Conservation (phyloP, 2,797 vertebrate genomes). For the Poeciliopsis turneri region DNA sequence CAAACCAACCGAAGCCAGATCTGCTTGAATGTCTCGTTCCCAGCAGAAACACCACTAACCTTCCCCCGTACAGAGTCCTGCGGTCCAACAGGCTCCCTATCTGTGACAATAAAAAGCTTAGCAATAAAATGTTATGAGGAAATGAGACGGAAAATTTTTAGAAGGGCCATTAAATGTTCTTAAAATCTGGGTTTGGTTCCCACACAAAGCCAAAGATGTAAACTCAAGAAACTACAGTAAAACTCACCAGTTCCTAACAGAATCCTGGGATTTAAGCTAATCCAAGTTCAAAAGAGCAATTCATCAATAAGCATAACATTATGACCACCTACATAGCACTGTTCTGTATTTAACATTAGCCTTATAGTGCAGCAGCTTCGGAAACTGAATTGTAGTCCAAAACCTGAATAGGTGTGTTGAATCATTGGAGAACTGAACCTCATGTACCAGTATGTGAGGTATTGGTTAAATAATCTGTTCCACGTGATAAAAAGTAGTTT, state of each 20-base stretch:
- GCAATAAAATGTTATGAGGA: constrained; percentile 9
- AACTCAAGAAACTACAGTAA: not conserved
- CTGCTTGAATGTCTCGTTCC: not conserved
- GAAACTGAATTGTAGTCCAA: not conserved
- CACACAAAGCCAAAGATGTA: not conserved
- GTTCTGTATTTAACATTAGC: not conserved
- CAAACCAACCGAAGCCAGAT: not conserved
- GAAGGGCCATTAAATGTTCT: not conserved
- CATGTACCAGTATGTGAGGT: not conserved
- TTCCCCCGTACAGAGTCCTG: constrained; percentile 4
- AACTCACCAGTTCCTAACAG: not conserved
- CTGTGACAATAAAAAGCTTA: constrained; percentile 2
- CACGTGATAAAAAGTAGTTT: not conserved
- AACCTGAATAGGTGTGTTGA: not conserved
- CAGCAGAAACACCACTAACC: not conserved
- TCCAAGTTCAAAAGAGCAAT: not conserved
- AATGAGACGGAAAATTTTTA: not conserved
- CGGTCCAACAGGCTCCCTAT: not conserved
- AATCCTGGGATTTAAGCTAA: not conserved
- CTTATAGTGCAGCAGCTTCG: not conserved
- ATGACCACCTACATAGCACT: not conserved
- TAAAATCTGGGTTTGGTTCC: not conserved
- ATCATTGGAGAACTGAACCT: not conserved
- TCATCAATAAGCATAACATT: not conserved
- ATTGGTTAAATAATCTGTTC: not conserved